A percentile compares a stretch with the other conserved stretches of the same genome.
phyloP scores from a whole-genome alignment of 2,888 invertebrate species.

The Cerastis leucographa region DNA sequence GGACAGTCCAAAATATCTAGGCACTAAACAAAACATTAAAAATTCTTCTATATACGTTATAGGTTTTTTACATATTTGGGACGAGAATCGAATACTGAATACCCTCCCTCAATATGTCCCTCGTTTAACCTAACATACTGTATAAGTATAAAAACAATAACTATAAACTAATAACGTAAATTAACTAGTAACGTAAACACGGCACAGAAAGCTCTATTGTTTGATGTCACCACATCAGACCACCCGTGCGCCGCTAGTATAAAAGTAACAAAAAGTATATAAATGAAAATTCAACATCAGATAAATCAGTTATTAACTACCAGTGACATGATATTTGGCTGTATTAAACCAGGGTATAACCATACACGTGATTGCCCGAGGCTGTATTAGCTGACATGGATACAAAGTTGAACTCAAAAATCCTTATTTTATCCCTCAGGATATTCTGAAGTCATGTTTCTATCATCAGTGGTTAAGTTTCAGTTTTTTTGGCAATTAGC shows the following conservation, averaged over 20 bases:
- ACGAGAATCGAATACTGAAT: too few relatives aligned
- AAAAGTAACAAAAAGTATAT: slow-evolving; percentile 5
- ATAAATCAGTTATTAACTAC: not conserved
- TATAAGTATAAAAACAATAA: too few relatives aligned
- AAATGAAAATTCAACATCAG: slow-evolving; percentile 15
- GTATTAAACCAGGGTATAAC: not conserved
- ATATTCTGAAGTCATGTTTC: not conserved
- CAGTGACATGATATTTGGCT: slow-evolving; percentile 1
- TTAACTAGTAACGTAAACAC: too few relatives aligned
- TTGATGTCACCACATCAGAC: not conserved
- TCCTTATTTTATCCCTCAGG: not conserved
- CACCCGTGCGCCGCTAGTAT: not conserved
- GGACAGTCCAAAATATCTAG: too few relatives aligned
- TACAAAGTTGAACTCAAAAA: not conserved
- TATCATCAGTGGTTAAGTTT: not conserved
- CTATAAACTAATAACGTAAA: too few relatives aligned
- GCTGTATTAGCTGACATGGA: not conserved
- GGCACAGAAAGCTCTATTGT: too few relatives aligned
- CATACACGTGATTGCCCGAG: not conserved
- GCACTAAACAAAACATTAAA: too few relatives aligned
- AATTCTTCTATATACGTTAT: too few relatives aligned
- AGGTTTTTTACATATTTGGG: too few relatives aligned
- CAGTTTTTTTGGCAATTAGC: not conserved
- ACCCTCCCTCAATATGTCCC: too few relatives aligned
- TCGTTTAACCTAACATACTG: too few relatives aligned